Base-by-base conservation (phyloP, 1,140 invertebrate species). In the Coptotermes formosanus region DNA sequence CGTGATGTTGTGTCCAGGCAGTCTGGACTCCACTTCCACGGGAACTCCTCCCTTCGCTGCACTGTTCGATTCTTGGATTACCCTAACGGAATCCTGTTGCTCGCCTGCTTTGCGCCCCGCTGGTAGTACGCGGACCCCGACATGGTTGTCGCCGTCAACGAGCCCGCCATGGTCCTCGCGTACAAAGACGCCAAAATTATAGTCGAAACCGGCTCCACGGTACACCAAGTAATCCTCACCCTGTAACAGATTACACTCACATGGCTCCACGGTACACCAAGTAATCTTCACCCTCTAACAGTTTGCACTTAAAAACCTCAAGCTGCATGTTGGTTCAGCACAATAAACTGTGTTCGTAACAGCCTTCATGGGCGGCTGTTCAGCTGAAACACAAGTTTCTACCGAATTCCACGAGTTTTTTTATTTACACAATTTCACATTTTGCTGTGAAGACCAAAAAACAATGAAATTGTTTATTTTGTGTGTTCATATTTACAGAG, bases 151-250 rank as follows among this genome's bases (percentile, higher is more conserved):
- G 86, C 88, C 89, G 89, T 44, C 19, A 45, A n/a, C n/a, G 48
- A 30, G 87, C 86, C 89, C 83, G 16, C 87, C 88, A 25, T 89
- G 88, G 59, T 88, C 88, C 8, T 89, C 90, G 0, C 87, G 90
- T 82, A 90, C 89, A 81, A 91, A 86, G 82, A 91, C 87, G 12
- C 90, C 91, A 30, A 91, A 88, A 82, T 91, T 90, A 64, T 91
- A 91, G 85, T 92, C 91, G 84, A 92, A 90, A 86, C 90, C 90
- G 52, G 89, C 90, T 87, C 90, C 91, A 87, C 91, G 89, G 84
- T 90, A 90, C 44, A 89, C 89, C 75, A 86, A 55, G 83, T 92
- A 92, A 89, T 92, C 91, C 86, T 92, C 91, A 45, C 89, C 89
- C 91, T 91, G 86, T 44, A 23, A 82, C 64, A 64, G 25, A 19